Evolutionary conservation across 2,888 invertebrate species (phyloP).

Genomic region (Cheilosia vernalis): DNA sequence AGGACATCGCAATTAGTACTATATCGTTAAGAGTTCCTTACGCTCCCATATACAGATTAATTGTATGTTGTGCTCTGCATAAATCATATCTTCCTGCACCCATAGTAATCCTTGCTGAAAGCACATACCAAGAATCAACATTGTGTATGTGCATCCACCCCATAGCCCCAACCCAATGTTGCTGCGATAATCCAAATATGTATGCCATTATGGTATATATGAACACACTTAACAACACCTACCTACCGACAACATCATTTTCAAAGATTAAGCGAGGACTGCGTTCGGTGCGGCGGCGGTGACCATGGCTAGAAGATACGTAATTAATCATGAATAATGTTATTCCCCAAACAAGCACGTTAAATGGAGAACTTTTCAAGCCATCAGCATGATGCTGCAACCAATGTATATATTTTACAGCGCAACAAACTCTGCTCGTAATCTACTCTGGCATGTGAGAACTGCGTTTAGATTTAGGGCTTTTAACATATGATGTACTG

Average conservation of each 20-base stretch:
- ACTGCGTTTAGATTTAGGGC: conserved; percentile 59
- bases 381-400: conserved; percentile 71
- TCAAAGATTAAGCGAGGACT: conserved; percentile 17
- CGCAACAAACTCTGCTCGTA: neutral
- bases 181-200: conserved; percentile 54
- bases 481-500: conserved; percentile 69
- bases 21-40: conserved; percentile 14
- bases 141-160: neutral
- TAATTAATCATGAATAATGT: conserved; percentile 75
- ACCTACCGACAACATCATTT: conserved; percentile 1
- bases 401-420: conserved; percentile 57
- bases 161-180: conserved; percentile 15
- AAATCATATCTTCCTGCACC: conserved; percentile 55
- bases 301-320: conserved; percentile 55
- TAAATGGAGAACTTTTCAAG: conserved; percentile 71
- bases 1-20: conserved; percentile 49
- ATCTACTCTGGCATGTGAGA: neutral
- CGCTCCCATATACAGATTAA: conserved; percentile 40
- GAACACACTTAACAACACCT: conserved; percentile 19
- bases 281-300: neutral
- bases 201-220: conserved; percentile 50
- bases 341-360: conserved; percentile 67
- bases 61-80: conserved; percentile 48
- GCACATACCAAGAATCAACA: conserved; percentile 46
- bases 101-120: conserved; percentile 64